Base-by-base conservation (phyloP, 2,113 vertebrate species). In the Ptychochromis oligacanthus region DNA sequence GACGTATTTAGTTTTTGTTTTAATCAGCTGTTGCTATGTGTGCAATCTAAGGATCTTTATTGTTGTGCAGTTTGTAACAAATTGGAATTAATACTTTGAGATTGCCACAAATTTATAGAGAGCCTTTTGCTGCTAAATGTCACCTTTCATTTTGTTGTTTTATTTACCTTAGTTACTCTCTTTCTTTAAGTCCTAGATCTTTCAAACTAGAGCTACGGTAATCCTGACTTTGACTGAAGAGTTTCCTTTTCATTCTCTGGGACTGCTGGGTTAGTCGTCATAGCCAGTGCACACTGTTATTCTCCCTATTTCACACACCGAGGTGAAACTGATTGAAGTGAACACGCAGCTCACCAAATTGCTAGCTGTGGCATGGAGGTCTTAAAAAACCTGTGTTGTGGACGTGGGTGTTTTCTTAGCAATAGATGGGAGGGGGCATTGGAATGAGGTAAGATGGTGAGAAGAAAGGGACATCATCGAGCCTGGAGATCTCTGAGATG, bases 381-480 rank as follows among this genome's bases (percentile, higher is more conserved):
- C 83, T 92, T 93, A 84, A 89, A 82, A 89, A 83, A 55, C 49
- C 62, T 80, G 54, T 88, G 75, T 87, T 93, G 88, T 91, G 85
- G 92, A 93, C 81, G 88, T 91, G 92, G 91, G 91, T 94, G 94
- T 90, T 89, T 80, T 88, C 46, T 72, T 57, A 43, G 83, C 79
- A 88, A 84, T 61, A 57, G 58, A n/a, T 22, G 18, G 80, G 59
- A 60, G 67, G 67, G 43, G 43, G 38, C 78, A 80, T 65, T 49
- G 72, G 64, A 46, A 67, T 67, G 76, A 67, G 9, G 40, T 40
- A 7, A 52, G 22, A 85, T 64, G 43, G 76, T 43, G 34, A 81
- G 8, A 49, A 26, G 62, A 82, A 64, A 55, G 15, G 24, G 28
- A 31, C 64, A 80, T 83, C 38, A 77, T 22, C 57, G 60, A 85